Percentiles rank a stretch among this genome's conserved stretches.
These are phyloP conservation scores for Macrosiphum euphorbiae DNA, from an alignment of 2,888 invertebrate species.

Conservation along the genomic window DNA sequence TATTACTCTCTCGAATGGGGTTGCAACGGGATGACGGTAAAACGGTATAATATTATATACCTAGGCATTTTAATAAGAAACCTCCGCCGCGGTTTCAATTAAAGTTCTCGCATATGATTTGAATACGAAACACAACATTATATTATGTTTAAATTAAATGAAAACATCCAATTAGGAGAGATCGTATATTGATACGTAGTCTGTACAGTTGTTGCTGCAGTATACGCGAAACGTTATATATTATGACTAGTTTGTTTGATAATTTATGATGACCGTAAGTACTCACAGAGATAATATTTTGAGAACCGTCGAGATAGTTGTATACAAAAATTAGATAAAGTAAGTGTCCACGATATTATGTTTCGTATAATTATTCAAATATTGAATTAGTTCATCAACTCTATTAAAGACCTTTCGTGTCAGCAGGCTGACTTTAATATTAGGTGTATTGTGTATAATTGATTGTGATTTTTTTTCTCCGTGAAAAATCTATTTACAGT, in stretches of 20 bases:
- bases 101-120: background rate
- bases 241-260: background rate
- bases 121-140: background rate
- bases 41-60: background rate
- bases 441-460: background rate
- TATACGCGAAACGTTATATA: background rate
- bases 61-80: background rate
- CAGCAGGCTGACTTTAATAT: background rate
- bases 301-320: background rate
- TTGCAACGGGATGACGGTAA: background rate
- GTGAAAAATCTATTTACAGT: background rate
- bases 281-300: background rate
- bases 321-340: background rate
- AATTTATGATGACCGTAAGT: background rate
- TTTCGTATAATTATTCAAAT: background rate
- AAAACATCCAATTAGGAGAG: background rate
- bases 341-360: too few relatives aligned
- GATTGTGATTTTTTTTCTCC: background rate
- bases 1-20: too few relatives aligned
- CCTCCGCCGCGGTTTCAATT: background rate
- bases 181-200: background rate
- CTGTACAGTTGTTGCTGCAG: too few relatives aligned
- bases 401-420: background rate
- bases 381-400: background rate
- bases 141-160: background rate